These are phyloP conservation scores for Callionymus lyra DNA, from an alignment of 2,113 vertebrate genomes.

Conservation along the genomic window DNA sequence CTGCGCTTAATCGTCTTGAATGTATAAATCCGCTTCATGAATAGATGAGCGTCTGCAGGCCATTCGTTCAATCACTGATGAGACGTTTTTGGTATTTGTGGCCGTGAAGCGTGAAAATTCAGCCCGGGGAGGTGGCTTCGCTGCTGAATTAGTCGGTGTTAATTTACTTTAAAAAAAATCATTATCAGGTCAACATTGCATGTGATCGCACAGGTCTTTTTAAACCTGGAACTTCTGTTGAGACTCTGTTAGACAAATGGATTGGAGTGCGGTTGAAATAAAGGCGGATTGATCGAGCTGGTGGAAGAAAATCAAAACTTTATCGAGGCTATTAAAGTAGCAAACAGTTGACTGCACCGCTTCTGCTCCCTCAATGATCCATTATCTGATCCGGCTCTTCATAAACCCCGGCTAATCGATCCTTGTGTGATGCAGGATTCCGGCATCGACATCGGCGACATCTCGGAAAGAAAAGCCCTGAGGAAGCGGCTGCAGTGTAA, in stretches of 20 bases:
- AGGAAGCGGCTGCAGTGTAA: conserved; percentile 93
- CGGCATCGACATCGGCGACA: conserved; percentile 92
- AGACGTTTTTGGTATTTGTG: conserved; percentile 36
- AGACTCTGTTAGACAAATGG: too few relatives aligned
- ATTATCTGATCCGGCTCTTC: conserved; percentile 17
- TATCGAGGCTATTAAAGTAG: conserved; percentile 13
- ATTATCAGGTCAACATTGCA: too few relatives aligned
- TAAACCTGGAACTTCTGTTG: too few relatives aligned
- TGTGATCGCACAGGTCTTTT: too few relatives aligned
- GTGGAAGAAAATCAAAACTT: conserved; percentile 16
- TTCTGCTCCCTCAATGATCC: conserved; percentile 4
- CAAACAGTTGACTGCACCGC: conserved; percentile 14
- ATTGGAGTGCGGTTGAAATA: conserved; percentile 1
- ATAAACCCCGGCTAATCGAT: conserved; percentile 19
- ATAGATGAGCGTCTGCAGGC: conserved; percentile 58
- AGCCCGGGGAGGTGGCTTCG: conserved; percentile 29
- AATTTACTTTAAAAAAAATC: conserved; percentile 27
- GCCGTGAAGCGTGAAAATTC: conserved; percentile 50
- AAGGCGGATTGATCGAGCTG: conserved; percentile 5
- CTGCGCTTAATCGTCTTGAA: conserved; percentile 47
- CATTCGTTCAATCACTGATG: conserved; percentile 54
- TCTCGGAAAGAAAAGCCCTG: conserved; percentile 86
- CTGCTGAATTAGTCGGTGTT: conserved; percentile 23
- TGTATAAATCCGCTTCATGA: conserved; percentile 57
- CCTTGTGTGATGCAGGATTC: conserved; percentile 73